Evolutionary conservation across 2,113 vertebrate species (phyloP).

Genomic region (Romanogobio albipinnatus): DNA sequence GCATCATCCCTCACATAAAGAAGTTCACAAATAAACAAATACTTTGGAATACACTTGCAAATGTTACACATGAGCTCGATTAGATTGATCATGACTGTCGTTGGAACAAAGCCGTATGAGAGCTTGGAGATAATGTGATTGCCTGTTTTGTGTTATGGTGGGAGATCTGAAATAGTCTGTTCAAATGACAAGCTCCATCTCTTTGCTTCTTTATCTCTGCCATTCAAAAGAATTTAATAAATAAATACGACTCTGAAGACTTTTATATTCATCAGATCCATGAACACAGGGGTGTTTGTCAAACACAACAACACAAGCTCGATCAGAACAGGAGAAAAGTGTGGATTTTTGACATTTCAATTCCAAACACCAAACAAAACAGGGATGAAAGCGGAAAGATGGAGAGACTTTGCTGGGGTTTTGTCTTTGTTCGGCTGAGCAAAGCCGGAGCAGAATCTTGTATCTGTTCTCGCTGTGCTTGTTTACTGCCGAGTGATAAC

Average conservation of each 20-base stretch:
- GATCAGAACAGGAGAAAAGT: conserved; percentile 61
- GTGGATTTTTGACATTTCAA: conserved; percentile 63
- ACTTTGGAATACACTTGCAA: conserved; percentile 21
- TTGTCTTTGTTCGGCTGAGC: conserved; percentile 33
- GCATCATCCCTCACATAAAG: conserved; percentile 15
- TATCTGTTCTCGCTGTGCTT: background rate
- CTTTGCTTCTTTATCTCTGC: conserved; percentile 44
- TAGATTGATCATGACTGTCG: conserved; percentile 63
- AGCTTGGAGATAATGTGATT: conserved; percentile 38
- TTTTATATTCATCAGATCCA: conserved; percentile 68
- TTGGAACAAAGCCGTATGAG: conserved; percentile 32
- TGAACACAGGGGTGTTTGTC: conserved; percentile 62
- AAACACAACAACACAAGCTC: conserved; percentile 65
- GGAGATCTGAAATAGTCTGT: conserved; percentile 54
- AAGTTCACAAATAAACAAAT: conserved; percentile 32
- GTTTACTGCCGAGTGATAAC: background rate
- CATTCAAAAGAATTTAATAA: conserved; percentile 58
- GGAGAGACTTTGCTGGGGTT: conserved; percentile 47
- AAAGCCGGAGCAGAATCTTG: conserved; percentile 3
- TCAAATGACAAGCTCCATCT: conserved; percentile 65
- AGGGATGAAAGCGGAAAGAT: conserved; percentile 41
- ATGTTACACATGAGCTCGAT: background rate
- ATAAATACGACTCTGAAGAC: conserved; percentile 61
- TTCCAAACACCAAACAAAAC: conserved; percentile 61
- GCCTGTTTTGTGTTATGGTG: conserved; percentile 34